Evolutionary conservation across 2,888 invertebrate genomes (phyloP).

Genomic region (Tridacna crocea): DNA sequence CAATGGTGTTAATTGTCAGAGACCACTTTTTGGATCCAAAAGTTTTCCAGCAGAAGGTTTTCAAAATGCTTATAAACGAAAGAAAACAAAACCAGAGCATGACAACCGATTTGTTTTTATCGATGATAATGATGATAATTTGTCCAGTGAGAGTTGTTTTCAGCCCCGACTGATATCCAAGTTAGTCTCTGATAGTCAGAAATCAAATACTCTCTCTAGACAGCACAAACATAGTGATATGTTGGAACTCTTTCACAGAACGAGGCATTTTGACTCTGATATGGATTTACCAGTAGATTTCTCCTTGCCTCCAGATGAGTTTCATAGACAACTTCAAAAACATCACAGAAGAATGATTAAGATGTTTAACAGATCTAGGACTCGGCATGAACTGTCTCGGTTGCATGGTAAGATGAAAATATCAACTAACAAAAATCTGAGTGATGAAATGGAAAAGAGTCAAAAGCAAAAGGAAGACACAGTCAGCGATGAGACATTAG

Average conservation of each 20-base stretch:
- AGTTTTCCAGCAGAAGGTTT: too few relatives aligned
- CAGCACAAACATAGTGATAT: neutral
- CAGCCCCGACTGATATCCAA: neutral
- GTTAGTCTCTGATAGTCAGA: neutral
- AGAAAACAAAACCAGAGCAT: conserved; percentile 21
- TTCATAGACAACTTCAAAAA: conserved; percentile 1
- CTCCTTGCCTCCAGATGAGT: neutral
- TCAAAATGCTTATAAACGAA: neutral
- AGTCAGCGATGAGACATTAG: too few relatives aligned
- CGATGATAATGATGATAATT: conserved; percentile 8
- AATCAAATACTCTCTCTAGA: neutral
- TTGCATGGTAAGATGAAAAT: neutral
- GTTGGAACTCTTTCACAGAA: neutral
- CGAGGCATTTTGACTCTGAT: neutral
- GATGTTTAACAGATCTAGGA: neutral
- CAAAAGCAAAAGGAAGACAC: neutral
- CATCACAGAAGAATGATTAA: neutral
- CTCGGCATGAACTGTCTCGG: neutral
- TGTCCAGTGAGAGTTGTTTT: neutral
- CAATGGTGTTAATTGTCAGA: too few relatives aligned
- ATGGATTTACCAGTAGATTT: neutral
- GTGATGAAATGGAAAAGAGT: neutral
- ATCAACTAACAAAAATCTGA: neutral
- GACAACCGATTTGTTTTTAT: conserved; percentile 30
- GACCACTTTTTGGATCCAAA: too few relatives aligned